Conservation (phyloP, 2,113 vertebrate species). For the Typhlomys cinereus region DNA sequence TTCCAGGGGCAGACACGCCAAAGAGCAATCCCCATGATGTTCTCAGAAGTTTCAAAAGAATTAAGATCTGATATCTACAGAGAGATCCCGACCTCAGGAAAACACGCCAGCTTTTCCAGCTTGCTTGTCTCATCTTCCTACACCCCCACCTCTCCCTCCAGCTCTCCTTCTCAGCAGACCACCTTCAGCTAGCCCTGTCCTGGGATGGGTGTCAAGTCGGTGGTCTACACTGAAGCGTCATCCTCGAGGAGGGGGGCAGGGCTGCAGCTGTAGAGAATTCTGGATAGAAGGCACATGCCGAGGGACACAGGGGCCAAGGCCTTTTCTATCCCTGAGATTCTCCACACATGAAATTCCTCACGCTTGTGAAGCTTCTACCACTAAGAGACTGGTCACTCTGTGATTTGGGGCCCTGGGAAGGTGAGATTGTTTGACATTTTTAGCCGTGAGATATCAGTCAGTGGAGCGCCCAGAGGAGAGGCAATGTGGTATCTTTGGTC, state of each 20-base stretch:
- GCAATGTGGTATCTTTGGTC: neutral
- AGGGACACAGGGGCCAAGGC: neutral
- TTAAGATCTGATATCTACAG: fast-evolving
- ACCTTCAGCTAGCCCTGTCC: neutral
- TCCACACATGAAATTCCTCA: neutral
- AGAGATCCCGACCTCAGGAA: neutral
- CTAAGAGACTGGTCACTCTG: neutral
- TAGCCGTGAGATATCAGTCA: neutral
- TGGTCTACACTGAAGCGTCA: neutral
- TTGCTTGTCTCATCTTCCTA: neutral
- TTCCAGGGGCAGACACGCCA: neutral
- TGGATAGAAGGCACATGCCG: neutral
- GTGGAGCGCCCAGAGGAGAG: neutral
- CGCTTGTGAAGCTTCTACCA: neutral
- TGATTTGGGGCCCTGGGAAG: neutral
- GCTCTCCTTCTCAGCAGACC: neutral
- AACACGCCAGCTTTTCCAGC: neutral
- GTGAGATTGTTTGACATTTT: neutral
- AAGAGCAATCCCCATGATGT: neutral
- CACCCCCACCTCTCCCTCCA: neutral
- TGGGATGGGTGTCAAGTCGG: neutral
- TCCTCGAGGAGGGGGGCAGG: fast-evolving
- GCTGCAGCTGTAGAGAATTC: neutral
- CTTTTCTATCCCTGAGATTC: neutral
- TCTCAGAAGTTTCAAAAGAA: neutral